Conservation (phyloP, 2,113 vertebrate genomes). For the Falco punctatus region DNA sequence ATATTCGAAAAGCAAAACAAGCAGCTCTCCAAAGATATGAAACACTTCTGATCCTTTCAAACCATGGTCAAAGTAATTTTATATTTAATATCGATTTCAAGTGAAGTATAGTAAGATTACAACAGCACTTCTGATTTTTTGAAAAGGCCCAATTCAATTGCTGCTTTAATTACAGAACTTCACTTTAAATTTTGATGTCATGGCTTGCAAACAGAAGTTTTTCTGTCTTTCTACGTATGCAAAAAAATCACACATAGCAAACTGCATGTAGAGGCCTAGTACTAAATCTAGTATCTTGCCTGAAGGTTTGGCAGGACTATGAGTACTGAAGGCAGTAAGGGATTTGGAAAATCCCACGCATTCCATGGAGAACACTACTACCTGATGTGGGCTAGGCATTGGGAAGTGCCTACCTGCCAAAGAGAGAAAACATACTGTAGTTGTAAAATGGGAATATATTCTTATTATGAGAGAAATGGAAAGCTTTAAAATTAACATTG, state of each 20-base stretch:
- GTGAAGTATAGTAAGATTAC: background rate
- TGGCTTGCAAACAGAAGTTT: slow-evolving; percentile 77
- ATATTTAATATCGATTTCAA: background rate
- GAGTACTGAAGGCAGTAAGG: slow-evolving; percentile 81
- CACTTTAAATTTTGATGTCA: slow-evolving; percentile 52
- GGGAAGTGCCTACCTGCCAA: slow-evolving; percentile 86
- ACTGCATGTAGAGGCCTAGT: slow-evolving; percentile 73
- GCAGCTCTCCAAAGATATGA: slow-evolving; percentile 61
- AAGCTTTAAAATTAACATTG: background rate
- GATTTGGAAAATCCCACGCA: slow-evolving; percentile 87
- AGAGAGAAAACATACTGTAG: slow-evolving; percentile 79
- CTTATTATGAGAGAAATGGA: background rate
- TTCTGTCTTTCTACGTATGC: slow-evolving; percentile 66
- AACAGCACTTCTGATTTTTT: background rate
- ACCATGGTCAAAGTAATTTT: slow-evolving; percentile 61
- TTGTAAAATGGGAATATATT: slow-evolving; percentile 63
- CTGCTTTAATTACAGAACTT: background rate
- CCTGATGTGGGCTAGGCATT: slow-evolving; percentile 84
- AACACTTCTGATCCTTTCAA: slow-evolving; percentile 75
- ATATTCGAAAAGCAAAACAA: slow-evolving; percentile 70
- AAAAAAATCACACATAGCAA: slow-evolving; percentile 62
- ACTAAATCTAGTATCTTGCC: slow-evolving; percentile 83
- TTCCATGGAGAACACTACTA: slow-evolving; percentile 88
- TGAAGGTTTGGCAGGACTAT: slow-evolving; percentile 81
- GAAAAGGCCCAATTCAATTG: background rate